Evolutionary conservation across 2,888 invertebrate genomes (phyloP).

Genomic region (Bugulina stolonifera): DNA sequence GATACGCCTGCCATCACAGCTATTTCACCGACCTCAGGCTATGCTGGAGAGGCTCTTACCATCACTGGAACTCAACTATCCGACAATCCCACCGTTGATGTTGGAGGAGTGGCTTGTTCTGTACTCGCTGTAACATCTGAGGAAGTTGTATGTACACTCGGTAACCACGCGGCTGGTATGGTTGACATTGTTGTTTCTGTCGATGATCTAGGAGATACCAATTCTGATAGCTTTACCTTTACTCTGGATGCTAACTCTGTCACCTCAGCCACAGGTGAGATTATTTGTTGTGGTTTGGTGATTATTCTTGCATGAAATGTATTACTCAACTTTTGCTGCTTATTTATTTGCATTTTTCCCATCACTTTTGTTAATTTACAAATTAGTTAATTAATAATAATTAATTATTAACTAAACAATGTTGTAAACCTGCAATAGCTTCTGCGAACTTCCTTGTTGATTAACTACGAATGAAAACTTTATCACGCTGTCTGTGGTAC

Average conservation of each 20-base stretch:
- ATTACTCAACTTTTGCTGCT: too few relatives aligned
- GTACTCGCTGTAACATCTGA: neutral
- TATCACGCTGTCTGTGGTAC: too few relatives aligned
- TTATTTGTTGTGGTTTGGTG: too few relatives aligned
- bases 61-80: neutral
- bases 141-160: neutral
- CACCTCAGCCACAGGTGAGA: constrained; percentile 11
- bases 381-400: too few relatives aligned
- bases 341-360: too few relatives aligned
- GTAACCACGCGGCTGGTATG: constrained; percentile 1
- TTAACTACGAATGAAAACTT: too few relatives aligned
- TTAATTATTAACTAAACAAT: too few relatives aligned
- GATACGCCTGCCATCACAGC: constrained; percentile 1
- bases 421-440: too few relatives aligned
- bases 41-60: neutral
- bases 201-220: neutral
- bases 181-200: neutral
- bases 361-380: too few relatives aligned
- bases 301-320: too few relatives aligned
- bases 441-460: too few relatives aligned
- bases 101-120: neutral
- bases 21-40: neutral
- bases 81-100: neutral
- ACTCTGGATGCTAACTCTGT: neutral
- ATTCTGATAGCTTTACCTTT: neutral